phyloP scores from a whole-genome alignment of 1,140 invertebrate genomes.

The Liolophura sinensis region DNA sequence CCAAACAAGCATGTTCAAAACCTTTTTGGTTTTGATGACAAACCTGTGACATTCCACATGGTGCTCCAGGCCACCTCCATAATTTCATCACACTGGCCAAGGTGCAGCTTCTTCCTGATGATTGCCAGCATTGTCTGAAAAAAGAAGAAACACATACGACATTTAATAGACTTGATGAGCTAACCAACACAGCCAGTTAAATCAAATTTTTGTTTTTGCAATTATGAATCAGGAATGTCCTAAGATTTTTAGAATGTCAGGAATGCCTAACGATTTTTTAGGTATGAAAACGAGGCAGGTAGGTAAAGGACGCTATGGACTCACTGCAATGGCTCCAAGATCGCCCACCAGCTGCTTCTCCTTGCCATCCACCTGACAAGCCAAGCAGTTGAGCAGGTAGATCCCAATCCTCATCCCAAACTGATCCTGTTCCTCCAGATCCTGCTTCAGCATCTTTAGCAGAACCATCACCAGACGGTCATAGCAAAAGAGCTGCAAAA shows the following conservation, averaged over 20 bases:
- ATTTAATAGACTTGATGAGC: not conserved
- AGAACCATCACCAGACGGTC: conserved; percentile 83
- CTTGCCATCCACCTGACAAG: conserved; percentile 91
- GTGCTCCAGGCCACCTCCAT: conserved; percentile 98
- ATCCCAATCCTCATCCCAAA: conserved; percentile 94
- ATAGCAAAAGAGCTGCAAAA: conserved; percentile 84
- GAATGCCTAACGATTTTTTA: too few species aligned
- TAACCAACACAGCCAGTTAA: not conserved
- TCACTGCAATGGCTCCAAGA: conserved; percentile 81
- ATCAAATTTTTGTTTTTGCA: conserved; percentile 1
- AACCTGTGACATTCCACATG: conserved; percentile 89
- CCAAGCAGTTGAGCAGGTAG: conserved; percentile 91
- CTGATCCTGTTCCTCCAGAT: conserved; percentile 73
- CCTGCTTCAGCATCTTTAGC: conserved; percentile 78
- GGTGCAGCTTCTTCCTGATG: conserved; percentile 75
- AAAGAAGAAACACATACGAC: conserved; percentile 31
- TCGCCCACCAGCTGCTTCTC: conserved; percentile 90
- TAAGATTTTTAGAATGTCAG: not conserved
- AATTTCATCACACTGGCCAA: conserved; percentile 86
- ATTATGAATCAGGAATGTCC: too few species aligned
- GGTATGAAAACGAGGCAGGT: not conserved
- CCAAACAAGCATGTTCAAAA: too few species aligned
- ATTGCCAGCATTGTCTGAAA: conserved; percentile 83
- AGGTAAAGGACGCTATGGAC: too few species aligned
- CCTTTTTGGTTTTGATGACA: not conserved